Base-by-base conservation (phyloP, 2,888 invertebrate genomes). In the Pomacea canaliculata region DNA sequence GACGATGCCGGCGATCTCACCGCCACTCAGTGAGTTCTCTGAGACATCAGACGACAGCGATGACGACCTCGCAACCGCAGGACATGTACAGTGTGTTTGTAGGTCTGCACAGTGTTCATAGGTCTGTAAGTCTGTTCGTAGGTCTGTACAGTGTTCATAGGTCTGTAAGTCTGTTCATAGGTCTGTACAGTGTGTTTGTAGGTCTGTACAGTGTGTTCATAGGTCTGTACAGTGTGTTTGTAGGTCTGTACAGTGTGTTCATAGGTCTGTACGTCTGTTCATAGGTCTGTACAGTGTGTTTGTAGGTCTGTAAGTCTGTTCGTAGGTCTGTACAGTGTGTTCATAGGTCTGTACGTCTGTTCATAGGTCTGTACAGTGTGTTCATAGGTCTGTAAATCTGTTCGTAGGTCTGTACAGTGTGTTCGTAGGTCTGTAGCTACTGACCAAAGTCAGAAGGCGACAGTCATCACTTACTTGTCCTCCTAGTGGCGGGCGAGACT, bases 1-100 rank as follows among this genome's bases (percentile, higher is more conserved):
- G 46, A 82, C 71, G 16, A 81, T 79, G 46, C 82, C 82, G 0
- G 79, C 81, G 0, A 83, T 72, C 18, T 79, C 67, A 23, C 82
- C 83, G 13, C 76, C 80, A 16, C 80, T 75, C 27, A 83, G 37
- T 13, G 60, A 51, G 46, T 70, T 51, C 8, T 10, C 70, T 51
- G 56, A 7, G 51, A 10, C 19, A 56, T 19, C 48, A 51, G 70
- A 27, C 9, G 10, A 69, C 23, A 23, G 23, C 23, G 62, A 37
- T 37, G 37, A 37, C 5, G 66, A 60, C 16, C 56, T 60, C 66
- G 67, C 2, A 56, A 23, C 27, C 56, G 9, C 8, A 16, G 59
- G 27, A 19, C 0, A 67, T 7, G 59, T 23, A 56, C 5, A 9
- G 59, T 59, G n/a, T 51, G n/a, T 4, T 3, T 1, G 19, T 37